Evolutionary conservation across 2,888 invertebrate species (phyloP), one percentile per base, ranked within the genome.

Genomic region (Drosophila gaucha): DNA sequence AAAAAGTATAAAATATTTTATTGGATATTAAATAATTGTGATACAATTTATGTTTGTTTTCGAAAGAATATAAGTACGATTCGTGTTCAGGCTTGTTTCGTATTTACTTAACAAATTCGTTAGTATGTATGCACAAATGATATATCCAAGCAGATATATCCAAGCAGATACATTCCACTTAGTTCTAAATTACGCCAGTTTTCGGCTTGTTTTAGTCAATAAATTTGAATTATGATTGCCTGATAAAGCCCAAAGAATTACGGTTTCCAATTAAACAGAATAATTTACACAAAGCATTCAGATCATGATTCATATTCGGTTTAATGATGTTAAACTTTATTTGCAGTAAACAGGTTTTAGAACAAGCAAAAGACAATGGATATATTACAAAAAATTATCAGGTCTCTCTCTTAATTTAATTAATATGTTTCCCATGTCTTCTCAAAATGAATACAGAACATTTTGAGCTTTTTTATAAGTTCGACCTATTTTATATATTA

Each of bases 21-120:
- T 56, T 41, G 52, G 66, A 71, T 64, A 69, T 59, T 60, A 67
- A 87, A 85, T 80, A 80, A 87, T 69, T 80, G 70, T 78, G 71
- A 68, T 82, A 85, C 88, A 65, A 57, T 78, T 88, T 82, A 44
- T 79, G 74, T 65, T 64, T 57, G 66, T 67, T 67, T 71, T 66
- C 65, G 58, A 67, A 60, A 76, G 36, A 84, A 77, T 68, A 67
- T 69, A 65, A 60, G 55, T 60, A 44, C 24, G 65, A 46, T 51
- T 74, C 16, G 10, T 43, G n/a, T 35, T 46, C 8, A 18, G n/a
- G 9, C n/a, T n/a, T n/a, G 33, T 54, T 49, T 56, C 20, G 36
- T n/a, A 28, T 36, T 64, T 47, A 49, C 50, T 62, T 64, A 57
- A 54, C 43, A 62, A 60, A 52, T 64, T 41, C n/a, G n/a, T n/a